phyloP scores from a whole-genome alignment of 2,888 invertebrate species.

The Oscheius sp. region DNA sequence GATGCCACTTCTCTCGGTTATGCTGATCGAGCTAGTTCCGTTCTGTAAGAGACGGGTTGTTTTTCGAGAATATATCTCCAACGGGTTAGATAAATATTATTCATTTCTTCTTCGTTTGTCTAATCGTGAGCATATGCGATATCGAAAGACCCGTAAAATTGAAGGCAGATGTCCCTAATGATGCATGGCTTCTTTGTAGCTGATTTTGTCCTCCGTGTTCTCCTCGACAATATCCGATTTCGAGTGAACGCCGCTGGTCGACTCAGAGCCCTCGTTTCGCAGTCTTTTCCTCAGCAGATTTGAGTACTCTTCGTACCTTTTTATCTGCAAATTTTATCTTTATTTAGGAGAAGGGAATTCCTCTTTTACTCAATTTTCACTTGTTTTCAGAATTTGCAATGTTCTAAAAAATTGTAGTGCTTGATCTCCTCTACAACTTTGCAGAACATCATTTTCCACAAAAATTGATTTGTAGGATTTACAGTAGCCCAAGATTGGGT shows the following conservation, averaged over 20 bases:
- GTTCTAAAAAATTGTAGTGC: too few relatives aligned
- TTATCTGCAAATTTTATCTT: too few relatives aligned
- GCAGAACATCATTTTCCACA: too few relatives aligned
- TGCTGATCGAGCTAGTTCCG: constrained; percentile 3
- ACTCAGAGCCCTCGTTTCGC: constrained; percentile 2
- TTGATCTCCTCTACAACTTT: too few relatives aligned
- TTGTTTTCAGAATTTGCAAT: too few relatives aligned
- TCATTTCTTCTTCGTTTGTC: too few relatives aligned
- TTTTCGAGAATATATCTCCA: background rate
- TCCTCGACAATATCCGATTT: constrained; percentile 29
- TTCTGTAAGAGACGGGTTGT: background rate
- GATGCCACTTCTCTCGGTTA: background rate
- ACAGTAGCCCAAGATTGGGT: too few relatives aligned
- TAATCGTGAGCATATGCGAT: constrained; percentile 22
- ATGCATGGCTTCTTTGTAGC: constrained; percentile 33
- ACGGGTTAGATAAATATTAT: constrained; percentile 9
- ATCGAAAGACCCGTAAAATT: background rate
- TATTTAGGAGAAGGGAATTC: too few relatives aligned
- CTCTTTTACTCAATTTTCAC: too few relatives aligned
- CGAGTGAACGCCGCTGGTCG: constrained; percentile 29
- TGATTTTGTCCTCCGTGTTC: constrained; percentile 32
- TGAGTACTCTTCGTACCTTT: constrained; percentile 28
- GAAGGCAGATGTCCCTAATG: constrained; percentile 18
- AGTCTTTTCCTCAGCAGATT: constrained; percentile 9
- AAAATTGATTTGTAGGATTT: too few relatives aligned